phyloP scores from a whole-genome alignment of 2,797 vertebrate species.

The Melanotaenia nigrans region DNA sequence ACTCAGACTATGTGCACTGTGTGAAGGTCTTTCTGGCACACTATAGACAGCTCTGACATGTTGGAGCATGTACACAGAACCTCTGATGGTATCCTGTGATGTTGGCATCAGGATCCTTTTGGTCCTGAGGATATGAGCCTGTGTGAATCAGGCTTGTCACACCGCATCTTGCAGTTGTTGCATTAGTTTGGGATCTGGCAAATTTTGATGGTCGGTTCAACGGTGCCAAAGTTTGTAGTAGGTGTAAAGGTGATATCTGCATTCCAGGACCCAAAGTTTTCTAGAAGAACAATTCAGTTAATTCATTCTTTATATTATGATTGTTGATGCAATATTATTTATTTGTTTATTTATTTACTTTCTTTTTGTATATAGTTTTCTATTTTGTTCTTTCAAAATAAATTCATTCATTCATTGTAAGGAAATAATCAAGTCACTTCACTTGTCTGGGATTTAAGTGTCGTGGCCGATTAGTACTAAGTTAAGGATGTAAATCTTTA shows the following conservation, averaged over 20 bases:
- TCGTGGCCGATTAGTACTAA: too few relatives aligned
- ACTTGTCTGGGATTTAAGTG: neutral
- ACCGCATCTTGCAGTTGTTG: neutral
- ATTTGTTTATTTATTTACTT: too few relatives aligned
- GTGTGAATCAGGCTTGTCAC: neutral
- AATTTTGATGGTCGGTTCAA: neutral
- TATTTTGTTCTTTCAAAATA: too few relatives aligned
- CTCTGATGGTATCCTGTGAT: neutral
- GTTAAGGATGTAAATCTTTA: too few relatives aligned
- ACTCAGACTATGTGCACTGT: neutral
- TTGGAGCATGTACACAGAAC: neutral
- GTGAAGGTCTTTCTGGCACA: neutral
- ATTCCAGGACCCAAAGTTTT: too few relatives aligned
- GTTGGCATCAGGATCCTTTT: conserved; percentile 1
- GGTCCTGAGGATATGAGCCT: neutral
- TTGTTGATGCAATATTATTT: too few relatives aligned
- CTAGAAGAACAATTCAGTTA: too few relatives aligned
- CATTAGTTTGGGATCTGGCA: neutral
- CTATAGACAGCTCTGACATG: neutral
- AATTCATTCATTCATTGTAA: neutral
- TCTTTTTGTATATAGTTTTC: too few relatives aligned
- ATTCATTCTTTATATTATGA: too few relatives aligned
- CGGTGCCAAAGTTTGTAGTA: neutral
- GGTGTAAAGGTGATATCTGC: too few relatives aligned
- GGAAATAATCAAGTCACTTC: neutral